Percentiles rank a stretch among this genome's conserved stretches.
Conservation (phyloP, 1,140 invertebrate species). For the Ips nitidus region DNA sequence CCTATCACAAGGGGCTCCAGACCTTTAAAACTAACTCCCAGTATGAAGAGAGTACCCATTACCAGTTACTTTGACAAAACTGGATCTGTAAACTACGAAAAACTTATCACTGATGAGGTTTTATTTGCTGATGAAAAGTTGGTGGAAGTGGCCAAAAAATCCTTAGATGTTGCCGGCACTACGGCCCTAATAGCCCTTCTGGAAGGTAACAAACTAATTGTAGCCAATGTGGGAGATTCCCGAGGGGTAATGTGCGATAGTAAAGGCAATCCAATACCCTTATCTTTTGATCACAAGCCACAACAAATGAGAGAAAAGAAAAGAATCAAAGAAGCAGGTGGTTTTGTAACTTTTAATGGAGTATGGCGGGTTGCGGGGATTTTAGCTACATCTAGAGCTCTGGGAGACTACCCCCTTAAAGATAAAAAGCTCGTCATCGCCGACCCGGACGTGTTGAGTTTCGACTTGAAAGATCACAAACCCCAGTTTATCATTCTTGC, state of each 20-base stretch:
- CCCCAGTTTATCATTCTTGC: constrained; percentile 90
- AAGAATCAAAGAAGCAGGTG: constrained; percentile 88
- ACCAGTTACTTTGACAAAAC: constrained; percentile 60
- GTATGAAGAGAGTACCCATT: constrained; percentile 44
- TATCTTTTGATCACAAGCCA: constrained; percentile 96
- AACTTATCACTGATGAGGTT: constrained; percentile 83
- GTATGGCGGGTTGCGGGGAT: constrained; percentile 97
- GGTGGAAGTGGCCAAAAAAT: constrained; percentile 77
- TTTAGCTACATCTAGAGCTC: constrained; percentile 89
- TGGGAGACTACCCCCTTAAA: constrained; percentile 95
- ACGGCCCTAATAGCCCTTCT: constrained; percentile 88
- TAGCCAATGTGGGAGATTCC: constrained; percentile 96
- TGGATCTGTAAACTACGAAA: constrained; percentile 74
- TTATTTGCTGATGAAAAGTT: constrained; percentile 77
- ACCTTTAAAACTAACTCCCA: constrained; percentile 38
- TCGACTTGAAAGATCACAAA: constrained; percentile 81
- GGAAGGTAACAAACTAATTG: constrained; percentile 78
- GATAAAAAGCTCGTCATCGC: constrained; percentile 91
- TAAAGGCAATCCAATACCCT: constrained; percentile 83
- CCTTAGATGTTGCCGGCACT: constrained; percentile 87
- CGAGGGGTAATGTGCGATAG: constrained; percentile 92
- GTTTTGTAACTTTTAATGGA: constrained; percentile 92
- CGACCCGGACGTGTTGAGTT: constrained; percentile 93
- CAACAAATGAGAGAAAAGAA: constrained; percentile 84
- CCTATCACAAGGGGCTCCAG: constrained; percentile 65